These are phyloP conservation scores for Anguilla rostrata DNA, from an alignment of 2,113 vertebrate genomes.

Conservation along the genomic window DNA sequence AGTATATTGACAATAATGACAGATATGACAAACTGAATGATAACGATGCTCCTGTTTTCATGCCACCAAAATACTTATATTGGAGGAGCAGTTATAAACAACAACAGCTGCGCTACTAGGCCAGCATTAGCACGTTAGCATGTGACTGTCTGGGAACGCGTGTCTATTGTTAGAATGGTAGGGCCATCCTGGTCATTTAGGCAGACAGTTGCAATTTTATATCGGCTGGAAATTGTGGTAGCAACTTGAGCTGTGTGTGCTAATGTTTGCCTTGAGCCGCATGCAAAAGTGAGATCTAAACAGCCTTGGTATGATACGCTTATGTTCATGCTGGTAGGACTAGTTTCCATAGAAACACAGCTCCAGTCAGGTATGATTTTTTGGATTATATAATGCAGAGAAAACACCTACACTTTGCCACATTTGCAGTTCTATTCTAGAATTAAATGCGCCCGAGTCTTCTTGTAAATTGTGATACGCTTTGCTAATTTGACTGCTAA, in stretches of 20 bases:
- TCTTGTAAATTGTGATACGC: constrained; percentile 31
- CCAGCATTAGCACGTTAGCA: not conserved
- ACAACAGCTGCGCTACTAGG: not conserved
- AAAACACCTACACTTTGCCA: constrained; percentile 45
- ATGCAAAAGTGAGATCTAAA: constrained; percentile 53
- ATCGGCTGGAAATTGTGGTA: not conserved
- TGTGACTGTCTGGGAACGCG: not conserved
- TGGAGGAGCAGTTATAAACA: not conserved
- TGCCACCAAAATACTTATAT: not conserved
- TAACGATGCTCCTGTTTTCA: too few relatives aligned
- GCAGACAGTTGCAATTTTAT: not conserved
- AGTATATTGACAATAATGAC: not conserved
- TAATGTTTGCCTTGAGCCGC: constrained; percentile 52
- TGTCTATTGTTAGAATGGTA: not conserved
- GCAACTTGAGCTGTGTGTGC: constrained; percentile 15
- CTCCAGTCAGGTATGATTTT: constrained; percentile 58
- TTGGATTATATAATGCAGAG: constrained; percentile 65
- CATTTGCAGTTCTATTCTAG: constrained; percentile 48
- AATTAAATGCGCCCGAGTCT: constrained; percentile 22
- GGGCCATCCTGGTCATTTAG: not conserved
- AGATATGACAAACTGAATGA: too few relatives aligned
- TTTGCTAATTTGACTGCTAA: constrained; percentile 28
- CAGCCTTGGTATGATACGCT: constrained; percentile 41
- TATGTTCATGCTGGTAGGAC: constrained; percentile 58
- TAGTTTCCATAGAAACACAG: constrained; percentile 74